Percentiles rank a stretch among this genome's conserved stretches.
Conservation (phyloP, 2,113 vertebrate genomes). For the Otocyon megalotis region DNA sequence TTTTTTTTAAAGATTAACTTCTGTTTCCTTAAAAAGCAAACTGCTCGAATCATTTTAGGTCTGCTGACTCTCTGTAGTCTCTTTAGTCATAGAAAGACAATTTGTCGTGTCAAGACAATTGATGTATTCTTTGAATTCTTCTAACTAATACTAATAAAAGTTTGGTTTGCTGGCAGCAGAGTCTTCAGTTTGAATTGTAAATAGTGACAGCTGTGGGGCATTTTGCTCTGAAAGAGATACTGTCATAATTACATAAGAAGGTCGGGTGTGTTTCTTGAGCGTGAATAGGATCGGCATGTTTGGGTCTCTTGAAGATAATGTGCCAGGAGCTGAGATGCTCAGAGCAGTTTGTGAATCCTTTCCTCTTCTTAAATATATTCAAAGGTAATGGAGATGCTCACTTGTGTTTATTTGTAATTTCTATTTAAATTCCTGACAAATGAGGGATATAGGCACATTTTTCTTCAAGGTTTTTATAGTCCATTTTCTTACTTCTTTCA, state of each 20-base stretch:
- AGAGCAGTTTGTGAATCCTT: constrained; percentile 26
- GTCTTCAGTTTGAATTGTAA: constrained; percentile 66
- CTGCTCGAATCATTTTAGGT: constrained; percentile 7
- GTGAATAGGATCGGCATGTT: constrained; percentile 35
- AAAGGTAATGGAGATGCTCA: constrained; percentile 42
- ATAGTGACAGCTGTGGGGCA: constrained; percentile 72
- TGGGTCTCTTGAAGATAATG: constrained; percentile 59
- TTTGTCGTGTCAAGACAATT: constrained; percentile 66
- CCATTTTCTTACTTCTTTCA: neutral
- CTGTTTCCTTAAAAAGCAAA: neutral
- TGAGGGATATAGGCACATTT: neutral
- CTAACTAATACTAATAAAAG: constrained; percentile 61
- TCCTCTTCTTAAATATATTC: constrained; percentile 35
- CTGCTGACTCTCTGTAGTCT: constrained; percentile 1
- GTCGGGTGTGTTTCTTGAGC: neutral
- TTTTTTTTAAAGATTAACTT: neutral
- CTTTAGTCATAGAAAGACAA: constrained; percentile 41
- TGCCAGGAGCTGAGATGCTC: constrained; percentile 7
- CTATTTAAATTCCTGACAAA: constrained; percentile 40
- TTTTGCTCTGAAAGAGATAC: constrained; percentile 65
- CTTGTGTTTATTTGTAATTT: constrained; percentile 37
- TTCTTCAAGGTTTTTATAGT: neutral
- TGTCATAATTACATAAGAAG: constrained; percentile 50
- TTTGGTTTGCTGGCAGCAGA: constrained; percentile 61
- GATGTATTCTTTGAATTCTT: constrained; percentile 32